Percentiles rank a stretch among this genome's conserved stretches.
Evolutionary conservation across 2,888 invertebrate genomes (phyloP).

Genomic region (Orthosia gothica): DNA sequence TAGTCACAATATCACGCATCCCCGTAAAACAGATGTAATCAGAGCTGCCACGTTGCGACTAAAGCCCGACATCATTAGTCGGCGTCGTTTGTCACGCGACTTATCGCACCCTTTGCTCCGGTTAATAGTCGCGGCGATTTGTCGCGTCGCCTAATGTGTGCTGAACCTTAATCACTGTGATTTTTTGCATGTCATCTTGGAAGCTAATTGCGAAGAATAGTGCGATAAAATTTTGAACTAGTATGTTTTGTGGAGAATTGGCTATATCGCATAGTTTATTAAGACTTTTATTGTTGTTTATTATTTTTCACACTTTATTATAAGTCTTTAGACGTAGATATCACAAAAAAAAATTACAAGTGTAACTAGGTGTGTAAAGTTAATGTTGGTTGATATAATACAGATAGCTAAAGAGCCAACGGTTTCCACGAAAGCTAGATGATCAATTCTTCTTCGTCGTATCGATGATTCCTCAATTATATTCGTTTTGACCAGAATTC

Average conservation of each 20-base stretch:
- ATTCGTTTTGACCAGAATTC: no score
- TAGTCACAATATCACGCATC: slow-evolving; percentile 42
- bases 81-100: slow-evolving; percentile 81
- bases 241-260: slow-evolving; percentile 3
- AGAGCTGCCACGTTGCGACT: slow-evolving; percentile 58
- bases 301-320: not conserved
- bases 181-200: slow-evolving; percentile 62
- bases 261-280: slow-evolving; percentile 1
- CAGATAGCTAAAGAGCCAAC: no score
- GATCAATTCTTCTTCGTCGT: no score
- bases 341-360: not conserved
- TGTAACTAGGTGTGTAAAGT: no score
- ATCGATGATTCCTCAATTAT: no score
- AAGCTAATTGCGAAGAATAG: slow-evolving; percentile 36
- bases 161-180: slow-evolving; percentile 65
- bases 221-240: slow-evolving; percentile 4
- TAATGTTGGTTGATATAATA: not conserved
- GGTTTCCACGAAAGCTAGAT: no score
- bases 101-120: slow-evolving; percentile 79
- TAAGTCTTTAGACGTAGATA: not conserved
- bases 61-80: slow-evolving; percentile 79
- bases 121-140: slow-evolving; percentile 79
- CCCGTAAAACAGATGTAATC: slow-evolving; percentile 66
- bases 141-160: slow-evolving; percentile 71
- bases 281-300: slow-evolving; percentile 17